Base-by-base conservation (phyloP, 2,888 invertebrate species). In the Gymnocheta viridis region DNA sequence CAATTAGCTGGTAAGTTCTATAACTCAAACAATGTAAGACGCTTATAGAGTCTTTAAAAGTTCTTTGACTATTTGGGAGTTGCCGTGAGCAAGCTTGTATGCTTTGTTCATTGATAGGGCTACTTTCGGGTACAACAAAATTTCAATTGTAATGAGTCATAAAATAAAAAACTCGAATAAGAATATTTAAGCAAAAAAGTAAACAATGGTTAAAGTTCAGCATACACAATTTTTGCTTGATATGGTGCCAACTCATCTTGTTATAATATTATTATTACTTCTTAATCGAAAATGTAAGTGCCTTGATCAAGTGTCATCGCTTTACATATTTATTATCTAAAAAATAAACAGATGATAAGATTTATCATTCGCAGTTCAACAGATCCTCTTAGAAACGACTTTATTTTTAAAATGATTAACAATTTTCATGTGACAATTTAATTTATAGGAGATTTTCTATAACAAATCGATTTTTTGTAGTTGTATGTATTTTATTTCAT, bases 1-100 rank as follows among this genome's bases (percentile, higher is more conserved):
- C 97, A 97, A 94, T 94, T 97, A 93, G 96, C 96, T 92, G 97
- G 97, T 97, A 93, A 96, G 96, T 95, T 54, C 14, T 47, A 69
- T 32, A 60, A 54, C 22, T n/a, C 12, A 27, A 64, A 29, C 47
- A 17, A 4, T 19, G 32, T 44, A 29, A 10, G n/a, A n/a, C 32
- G 35, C 1, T 14, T 17, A 17, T 58, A 41, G 47, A 35, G 56
- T 44, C 38, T 27, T 14, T 7, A 7, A 35, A 70, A 51, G 22
- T 66, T 70, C 51, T 44, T n/a, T 58, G 2, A 17, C 14, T 66
- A 72, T 77, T 84, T 54, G 84, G 84, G 72, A 81, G 84, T 77
- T 78, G 77, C 19, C 81, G 27, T 77, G 19, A 76, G 62, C 47
- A 77, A 69, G 67, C 35, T 67, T 67, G 32, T 49, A 27, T 69